Evolutionary conservation across 2,888 invertebrate species (phyloP).

Genomic region (Sturmia bella): DNA sequence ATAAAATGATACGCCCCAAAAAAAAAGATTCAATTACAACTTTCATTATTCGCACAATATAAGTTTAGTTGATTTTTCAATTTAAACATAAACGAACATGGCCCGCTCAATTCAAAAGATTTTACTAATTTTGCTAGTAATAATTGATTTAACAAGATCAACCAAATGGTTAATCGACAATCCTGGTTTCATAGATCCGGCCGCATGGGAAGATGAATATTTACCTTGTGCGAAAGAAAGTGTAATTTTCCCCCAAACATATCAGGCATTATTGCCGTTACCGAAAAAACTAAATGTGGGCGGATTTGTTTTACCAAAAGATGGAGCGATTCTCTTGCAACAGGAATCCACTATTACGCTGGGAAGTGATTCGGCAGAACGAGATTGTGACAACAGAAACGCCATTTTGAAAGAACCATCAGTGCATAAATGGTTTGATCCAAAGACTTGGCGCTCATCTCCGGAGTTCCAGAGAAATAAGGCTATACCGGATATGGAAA

Average conservation of each 20-base stretch:
- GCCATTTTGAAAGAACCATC: conserved; percentile 74
- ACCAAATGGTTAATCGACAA: conserved; percentile 76
- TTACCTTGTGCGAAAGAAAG: conserved; percentile 77
- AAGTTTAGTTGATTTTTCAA: conserved; percentile 50
- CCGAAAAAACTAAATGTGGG: conserved; percentile 73
- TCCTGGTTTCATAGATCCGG: conserved; percentile 73
- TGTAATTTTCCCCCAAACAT: conserved; percentile 78
- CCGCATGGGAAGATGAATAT: conserved; percentile 76
- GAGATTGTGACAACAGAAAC: conserved; percentile 73
- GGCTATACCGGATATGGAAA: conserved; percentile 77
- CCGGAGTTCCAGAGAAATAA: conserved; percentile 46
- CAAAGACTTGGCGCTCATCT: conserved; percentile 76
- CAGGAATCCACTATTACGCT: conserved; percentile 75
- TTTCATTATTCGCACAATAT: background rate
- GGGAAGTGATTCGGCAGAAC: conserved; percentile 66
- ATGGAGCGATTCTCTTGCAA: conserved; percentile 76
- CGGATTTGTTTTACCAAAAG: conserved; percentile 76
- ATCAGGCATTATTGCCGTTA: conserved; percentile 76
- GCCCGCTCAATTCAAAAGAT: background rate
- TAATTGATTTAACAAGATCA: conserved; percentile 37
- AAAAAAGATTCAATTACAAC: conserved; percentile 7
- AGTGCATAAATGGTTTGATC: conserved; percentile 79
- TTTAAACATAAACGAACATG: conserved; percentile 38
- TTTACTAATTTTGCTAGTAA: conserved; percentile 35
- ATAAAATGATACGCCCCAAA: conserved; percentile 60